phyloP scores from a whole-genome alignment of 2,888 invertebrate genomes.

The Horisme vitalbata region DNA sequence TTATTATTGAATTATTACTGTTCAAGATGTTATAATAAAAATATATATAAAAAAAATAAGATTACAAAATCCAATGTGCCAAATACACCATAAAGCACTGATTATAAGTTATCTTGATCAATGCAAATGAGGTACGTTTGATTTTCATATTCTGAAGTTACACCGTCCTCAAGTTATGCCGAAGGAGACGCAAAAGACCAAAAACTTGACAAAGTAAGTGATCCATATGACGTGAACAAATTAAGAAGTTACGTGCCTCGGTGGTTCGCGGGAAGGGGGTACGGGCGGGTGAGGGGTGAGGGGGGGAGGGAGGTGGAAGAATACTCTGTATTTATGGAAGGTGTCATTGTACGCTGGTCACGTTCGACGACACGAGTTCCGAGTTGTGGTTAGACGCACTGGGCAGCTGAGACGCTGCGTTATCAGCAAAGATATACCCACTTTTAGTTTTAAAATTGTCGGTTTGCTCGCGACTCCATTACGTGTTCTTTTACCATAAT shows the following conservation, averaged over 20 bases:
- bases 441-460: too few relatives aligned
- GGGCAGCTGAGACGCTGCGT: constrained; percentile 1
- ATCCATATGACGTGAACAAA: constrained; percentile 44
- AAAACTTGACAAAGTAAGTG: constrained; percentile 40
- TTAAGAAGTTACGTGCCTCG: constrained; percentile 45
- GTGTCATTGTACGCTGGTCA: constrained; percentile 44
- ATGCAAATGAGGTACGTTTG: too few relatives aligned
- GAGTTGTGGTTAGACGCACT: constrained; percentile 31
- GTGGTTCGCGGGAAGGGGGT: constrained; percentile 15
- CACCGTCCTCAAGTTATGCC: constrained; percentile 13
- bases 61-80: too few relatives aligned
- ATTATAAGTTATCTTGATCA: too few relatives aligned
- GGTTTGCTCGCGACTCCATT: too few relatives aligned
- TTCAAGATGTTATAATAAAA: too few relatives aligned
- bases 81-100: too few relatives aligned
- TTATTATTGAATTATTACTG: too few relatives aligned
- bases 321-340: constrained; percentile 45
- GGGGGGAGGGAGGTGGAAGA: constrained; percentile 5
- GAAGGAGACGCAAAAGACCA: constrained; percentile 28
- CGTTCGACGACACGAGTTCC: constrained; percentile 40
- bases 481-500: too few relatives aligned
- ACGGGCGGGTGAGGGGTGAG: background rate
- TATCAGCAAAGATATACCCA: too few relatives aligned
- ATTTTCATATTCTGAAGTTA: background rate
- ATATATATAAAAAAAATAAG: too few relatives aligned